Evolutionary conservation across 2,888 invertebrate genomes (phyloP), one percentile per base, ranked within the genome.

Genomic region (Disparrhopalites patrizii): DNA sequence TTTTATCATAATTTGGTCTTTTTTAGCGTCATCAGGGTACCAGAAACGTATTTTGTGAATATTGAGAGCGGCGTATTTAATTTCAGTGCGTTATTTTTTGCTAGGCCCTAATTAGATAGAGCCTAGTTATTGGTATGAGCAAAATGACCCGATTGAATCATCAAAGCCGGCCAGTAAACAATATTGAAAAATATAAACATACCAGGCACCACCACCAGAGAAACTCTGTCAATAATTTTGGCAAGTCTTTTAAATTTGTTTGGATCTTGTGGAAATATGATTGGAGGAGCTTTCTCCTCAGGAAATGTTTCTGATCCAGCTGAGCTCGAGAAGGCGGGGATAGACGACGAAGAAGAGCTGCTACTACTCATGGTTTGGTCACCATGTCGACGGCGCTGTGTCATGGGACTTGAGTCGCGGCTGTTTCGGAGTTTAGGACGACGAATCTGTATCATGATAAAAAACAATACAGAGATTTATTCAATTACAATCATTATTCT

Each of bases 401-500:
- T 65, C 23, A 65, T 54, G 15, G 64, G 31, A 20, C 63, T 63
- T 20, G 56, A 15, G 33, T 20, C 27, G 33, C 50, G 28, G 28
- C 60, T 51, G 23, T 58, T 31, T 20, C 60, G 28, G n/a, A 65
- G 25, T 52, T 65, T 65, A 15, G 65, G 60, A 13, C 65, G 36
- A 13, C 65, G 58, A 25, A 65, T 65, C 65, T 60, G 20, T 36
- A 27, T 54, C 8, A 10, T 27, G 8, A 54, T 25, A n/a, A n/a
- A n/a, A n/a, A n/a, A n/a, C n/a, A n/a, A n/a, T n/a, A n/a, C n/a
- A n/a, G n/a, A n/a, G n/a, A n/a, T n/a, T n/a, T n/a, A 25, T 3
- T 30, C 30, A 55, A 33, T 25, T 20, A 18, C 25, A 51, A 51
- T 25, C 2, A n/a, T n/a, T 30, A n/a, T 30, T 55, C 1, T 10